Conservation (phyloP, 2,113 vertebrate genomes). For the Tachuris rubrigastra region DNA sequence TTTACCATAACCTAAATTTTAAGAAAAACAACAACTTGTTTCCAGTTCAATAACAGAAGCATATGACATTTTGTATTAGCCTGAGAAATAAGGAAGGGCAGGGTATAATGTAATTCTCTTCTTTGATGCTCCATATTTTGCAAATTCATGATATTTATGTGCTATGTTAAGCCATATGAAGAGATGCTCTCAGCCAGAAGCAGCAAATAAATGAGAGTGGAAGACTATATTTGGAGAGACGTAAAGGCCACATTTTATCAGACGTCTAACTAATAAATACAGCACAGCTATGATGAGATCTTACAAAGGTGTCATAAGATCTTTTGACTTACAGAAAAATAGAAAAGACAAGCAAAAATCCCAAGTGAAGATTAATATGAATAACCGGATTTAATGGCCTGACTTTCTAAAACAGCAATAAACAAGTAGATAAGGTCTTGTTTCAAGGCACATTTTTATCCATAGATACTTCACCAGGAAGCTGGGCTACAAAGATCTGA, state of each 20-base stretch:
- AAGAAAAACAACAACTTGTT: constrained; percentile 29
- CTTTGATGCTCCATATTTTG: neutral
- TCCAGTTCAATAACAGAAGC: neutral
- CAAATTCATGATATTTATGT: neutral
- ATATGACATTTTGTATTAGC: neutral
- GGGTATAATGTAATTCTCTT: neutral
- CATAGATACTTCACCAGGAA: neutral
- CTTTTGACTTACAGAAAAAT: neutral
- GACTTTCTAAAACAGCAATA: neutral
- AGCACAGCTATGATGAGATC: neutral
- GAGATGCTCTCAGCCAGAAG: neutral
- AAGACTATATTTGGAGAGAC: neutral
- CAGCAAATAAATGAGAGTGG: neutral
- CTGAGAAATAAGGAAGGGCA: neutral
- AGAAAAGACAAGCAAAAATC: neutral
- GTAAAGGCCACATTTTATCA: neutral
- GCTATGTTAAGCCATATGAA: neutral
- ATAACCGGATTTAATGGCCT: neutral
- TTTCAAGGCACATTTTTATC: neutral
- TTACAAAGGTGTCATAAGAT: neutral
- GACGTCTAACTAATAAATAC: neutral
- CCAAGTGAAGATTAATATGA: neutral
- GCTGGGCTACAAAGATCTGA: neutral
- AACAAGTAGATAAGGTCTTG: neutral
- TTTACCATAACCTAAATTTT: constrained; percentile 41